Evolutionary conservation across 2,113 vertebrate genomes (phyloP), one percentile per base, ranked within the genome.

Genomic region (Corvus cornix): DNA sequence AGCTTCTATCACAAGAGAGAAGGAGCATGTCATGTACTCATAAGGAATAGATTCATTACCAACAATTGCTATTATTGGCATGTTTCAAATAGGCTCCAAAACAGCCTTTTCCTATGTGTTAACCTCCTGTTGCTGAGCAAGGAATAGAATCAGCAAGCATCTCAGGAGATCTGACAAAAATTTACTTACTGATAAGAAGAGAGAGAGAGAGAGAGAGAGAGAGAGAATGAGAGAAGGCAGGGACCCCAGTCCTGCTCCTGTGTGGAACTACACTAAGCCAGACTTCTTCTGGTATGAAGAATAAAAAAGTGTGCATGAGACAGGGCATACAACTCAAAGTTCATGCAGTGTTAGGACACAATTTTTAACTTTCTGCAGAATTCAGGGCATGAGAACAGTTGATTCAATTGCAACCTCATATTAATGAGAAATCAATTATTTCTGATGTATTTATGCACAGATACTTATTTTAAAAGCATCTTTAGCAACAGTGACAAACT

Each of bases 61-160:
- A 90, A 86, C 83, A 93, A 94, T 79, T 90, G 60, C 87, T 95
- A 93, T 96, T 95, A 94, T 80, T 93, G 85, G 79, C 56, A 72
- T 89, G 30, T 86, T 96, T 82, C 88, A 86, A 90, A 63, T 33
- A 92, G 41, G 66, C 52, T 93, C 76, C 28, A 78, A 94, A 93
- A 9, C 55, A 90, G 82, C 23, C 53, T 81, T 92, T 39, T 90
- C 82, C 78, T 92, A 35, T 31, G 19, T 62, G n/a, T 89, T 73
- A 89, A 46, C n/a, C 48, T 81, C 52, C 88, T 84, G 79, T 89
- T 96, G 68, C 62, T 94, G 80, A 90, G 92, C 72, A 92, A 94
- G 48, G 55, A 91, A 89, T 22, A 87, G 76, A 93, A 88, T 64
- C 68, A 63, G 30, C 26, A 76, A 80, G 28, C 22, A 48, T 46